Conservation (phyloP, 92 coral and sea anemone species). For the Palythoa grandiflora region DNA sequence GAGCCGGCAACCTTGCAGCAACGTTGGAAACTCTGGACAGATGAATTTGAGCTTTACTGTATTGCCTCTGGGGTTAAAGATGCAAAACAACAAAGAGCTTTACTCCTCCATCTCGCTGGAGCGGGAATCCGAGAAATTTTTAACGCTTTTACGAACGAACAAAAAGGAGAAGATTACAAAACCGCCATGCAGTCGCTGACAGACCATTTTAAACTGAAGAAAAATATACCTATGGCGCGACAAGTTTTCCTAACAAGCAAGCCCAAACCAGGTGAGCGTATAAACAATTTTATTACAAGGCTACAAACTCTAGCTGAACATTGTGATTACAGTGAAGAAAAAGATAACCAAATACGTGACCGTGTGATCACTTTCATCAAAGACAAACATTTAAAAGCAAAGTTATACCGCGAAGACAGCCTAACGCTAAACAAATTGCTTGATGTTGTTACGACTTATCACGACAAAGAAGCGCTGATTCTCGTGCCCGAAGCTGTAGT, state of each 20-base stretch:
- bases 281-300: slow-evolving; percentile 58
- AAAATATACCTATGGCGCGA: slow-evolving; percentile 57
- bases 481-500: neutral
- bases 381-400: slow-evolving; percentile 61
- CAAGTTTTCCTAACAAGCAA: slow-evolving; percentile 55
- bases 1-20: slow-evolving; percentile 66
- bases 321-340: slow-evolving; percentile 61
- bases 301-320: slow-evolving; percentile 61
- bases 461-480: slow-evolving; percentile 54
- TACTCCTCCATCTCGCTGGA: slow-evolving; percentile 59
- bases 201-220: slow-evolving; percentile 56
- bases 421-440: slow-evolving; percentile 47
- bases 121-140: slow-evolving; percentile 57
- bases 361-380: slow-evolving; percentile 49
- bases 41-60: slow-evolving; percentile 61
- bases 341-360: slow-evolving; percentile 64
- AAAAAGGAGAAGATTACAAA: slow-evolving; percentile 52
- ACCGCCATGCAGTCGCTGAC: slow-evolving; percentile 46
- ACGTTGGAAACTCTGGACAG: slow-evolving; percentile 61
- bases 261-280: slow-evolving; percentile 56
- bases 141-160: slow-evolving; percentile 35
- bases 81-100: slow-evolving; percentile 36
- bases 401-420: slow-evolving; percentile 54
- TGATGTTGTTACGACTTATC: slow-evolving; percentile 56
- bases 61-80: slow-evolving; percentile 43